Evolutionary conservation across 2,113 vertebrate genomes (phyloP).

Genomic region (Chiloscyllium plagiosum): DNA sequence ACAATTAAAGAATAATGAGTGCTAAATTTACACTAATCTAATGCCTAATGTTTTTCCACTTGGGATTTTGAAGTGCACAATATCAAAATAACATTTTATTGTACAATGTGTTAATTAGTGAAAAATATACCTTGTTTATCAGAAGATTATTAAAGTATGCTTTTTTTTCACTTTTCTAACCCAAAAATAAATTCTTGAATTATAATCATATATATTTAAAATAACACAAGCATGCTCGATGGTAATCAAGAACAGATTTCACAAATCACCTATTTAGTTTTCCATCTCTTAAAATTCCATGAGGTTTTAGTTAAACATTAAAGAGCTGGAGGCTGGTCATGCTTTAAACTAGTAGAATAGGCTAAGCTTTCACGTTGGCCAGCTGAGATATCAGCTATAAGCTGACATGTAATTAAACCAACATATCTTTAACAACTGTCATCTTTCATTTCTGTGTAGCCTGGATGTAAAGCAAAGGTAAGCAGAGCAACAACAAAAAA

Average conservation of each 20-base stretch:
- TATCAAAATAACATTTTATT: background rate
- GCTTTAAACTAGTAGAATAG: conserved; percentile 89
- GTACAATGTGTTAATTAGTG: background rate
- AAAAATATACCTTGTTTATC: background rate
- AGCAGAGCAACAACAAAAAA: conserved; percentile 58
- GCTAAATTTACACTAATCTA: background rate
- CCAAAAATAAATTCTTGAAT: background rate
- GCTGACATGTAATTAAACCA: conserved; percentile 98
- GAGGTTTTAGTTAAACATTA: conserved; percentile 75
- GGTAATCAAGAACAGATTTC: background rate
- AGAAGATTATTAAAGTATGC: background rate
- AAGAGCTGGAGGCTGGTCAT: conserved; percentile 85
- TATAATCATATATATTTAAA: background rate
- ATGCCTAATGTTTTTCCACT: background rate
- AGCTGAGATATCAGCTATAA: conserved; percentile 87
- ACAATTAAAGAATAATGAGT: background rate
- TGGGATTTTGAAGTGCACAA: background rate
- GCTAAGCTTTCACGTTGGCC: conserved; percentile 86
- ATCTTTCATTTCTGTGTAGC: conserved; percentile 90
- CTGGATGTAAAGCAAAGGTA: conserved; percentile 85
- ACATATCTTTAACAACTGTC: conserved; percentile 96
- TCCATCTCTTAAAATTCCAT: conserved; percentile 77
- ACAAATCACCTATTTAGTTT: conserved; percentile 34
- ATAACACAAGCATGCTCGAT: background rate
- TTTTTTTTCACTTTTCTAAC: background rate